Evolutionary conservation across 2,797 vertebrate species (phyloP).

Genomic region (Picus viridis): DNA sequence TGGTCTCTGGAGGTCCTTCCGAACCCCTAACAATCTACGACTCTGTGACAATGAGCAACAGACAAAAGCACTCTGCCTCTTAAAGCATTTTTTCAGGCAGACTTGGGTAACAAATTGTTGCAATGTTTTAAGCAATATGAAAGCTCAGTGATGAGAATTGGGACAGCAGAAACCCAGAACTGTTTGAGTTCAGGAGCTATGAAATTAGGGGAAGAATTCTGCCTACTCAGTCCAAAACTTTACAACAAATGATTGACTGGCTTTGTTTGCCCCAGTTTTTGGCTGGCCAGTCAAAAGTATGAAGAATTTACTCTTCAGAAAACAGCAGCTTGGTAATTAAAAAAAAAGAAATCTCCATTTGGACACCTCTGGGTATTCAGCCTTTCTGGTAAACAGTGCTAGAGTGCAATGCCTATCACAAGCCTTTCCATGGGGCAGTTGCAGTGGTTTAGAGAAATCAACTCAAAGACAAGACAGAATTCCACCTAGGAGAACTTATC

Average conservation of each 20-base stretch:
- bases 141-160: not conserved
- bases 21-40: too few species aligned
- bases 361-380: not conserved
- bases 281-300: not conserved
- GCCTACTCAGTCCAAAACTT: not conserved
- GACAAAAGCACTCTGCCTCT: not conserved
- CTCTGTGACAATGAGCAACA: not conserved
- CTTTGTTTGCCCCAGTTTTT: not conserved
- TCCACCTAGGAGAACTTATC: too few species aligned
- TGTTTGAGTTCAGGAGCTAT: not conserved
- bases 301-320: not conserved
- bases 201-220: not conserved
- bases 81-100: not conserved
- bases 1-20: too few species aligned
- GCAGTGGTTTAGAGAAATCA: too few species aligned
- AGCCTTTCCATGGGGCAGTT: too few species aligned
- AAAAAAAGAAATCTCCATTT: not conserved
- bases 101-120: not conserved
- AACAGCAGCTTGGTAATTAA: not conserved
- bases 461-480: too few species aligned
- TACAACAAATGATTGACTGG: not conserved
- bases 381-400: not conserved
- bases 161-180: not conserved
- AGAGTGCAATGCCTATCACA: not conserved
- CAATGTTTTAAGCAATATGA: not conserved